Conservation (phyloP, 2,113 vertebrate genomes). For the Emydocephalus ijimae region DNA sequence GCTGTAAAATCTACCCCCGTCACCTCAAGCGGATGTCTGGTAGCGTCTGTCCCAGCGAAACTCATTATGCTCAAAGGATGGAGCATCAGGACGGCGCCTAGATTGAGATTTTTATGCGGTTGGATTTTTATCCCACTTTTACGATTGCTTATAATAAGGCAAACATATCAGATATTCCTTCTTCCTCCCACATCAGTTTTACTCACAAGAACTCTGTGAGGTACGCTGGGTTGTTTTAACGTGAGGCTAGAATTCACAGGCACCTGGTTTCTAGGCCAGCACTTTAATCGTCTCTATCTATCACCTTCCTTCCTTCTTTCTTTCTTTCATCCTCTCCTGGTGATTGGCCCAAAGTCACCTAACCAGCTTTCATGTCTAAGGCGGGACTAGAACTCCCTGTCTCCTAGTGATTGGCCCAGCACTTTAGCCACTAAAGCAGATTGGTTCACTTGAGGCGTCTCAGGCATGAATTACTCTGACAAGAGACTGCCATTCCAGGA, state of each 20-base stretch:
- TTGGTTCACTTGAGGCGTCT: neutral
- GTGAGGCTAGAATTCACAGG: neutral
- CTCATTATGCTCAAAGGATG: neutral
- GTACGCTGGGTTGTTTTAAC: neutral
- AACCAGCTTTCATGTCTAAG: no score
- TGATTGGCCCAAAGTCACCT: no score
- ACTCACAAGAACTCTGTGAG: neutral
- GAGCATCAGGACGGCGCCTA: neutral
- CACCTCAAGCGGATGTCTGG: neutral
- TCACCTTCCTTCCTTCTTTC: no score
- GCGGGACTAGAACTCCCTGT: no score
- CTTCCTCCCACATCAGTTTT: neutral
- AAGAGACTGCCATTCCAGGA: neutral
- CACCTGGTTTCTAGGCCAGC: neutral
- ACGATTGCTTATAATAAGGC: neutral
- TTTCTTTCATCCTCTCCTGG: no score
- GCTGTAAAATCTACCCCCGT: neutral
- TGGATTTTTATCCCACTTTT: neutral
- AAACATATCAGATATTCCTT: neutral
- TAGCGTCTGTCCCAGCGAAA: neutral
- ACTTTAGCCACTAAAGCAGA: neutral
- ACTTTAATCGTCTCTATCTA: neutral
- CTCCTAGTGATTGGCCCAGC: no score
- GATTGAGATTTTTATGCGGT: neutral
- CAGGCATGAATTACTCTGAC: neutral